Base-by-base conservation (phyloP, 2,888 invertebrate genomes). In the Trypoxylon attenuatum region DNA sequence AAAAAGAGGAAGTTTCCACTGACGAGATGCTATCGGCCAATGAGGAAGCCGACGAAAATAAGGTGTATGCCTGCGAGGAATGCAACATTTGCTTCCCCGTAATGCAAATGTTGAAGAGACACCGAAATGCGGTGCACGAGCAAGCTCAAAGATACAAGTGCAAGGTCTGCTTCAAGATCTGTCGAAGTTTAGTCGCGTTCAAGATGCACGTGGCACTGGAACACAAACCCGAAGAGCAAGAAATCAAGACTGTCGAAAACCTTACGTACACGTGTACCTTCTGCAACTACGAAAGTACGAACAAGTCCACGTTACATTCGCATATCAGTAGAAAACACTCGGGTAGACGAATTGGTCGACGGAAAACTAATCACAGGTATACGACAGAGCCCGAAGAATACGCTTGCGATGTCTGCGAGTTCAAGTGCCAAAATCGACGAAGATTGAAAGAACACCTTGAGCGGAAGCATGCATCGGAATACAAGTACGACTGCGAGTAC, bases 371-470 rank as follows among this genome's bases (percentile, higher is more conserved):
- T 27, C 41, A 49, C 4, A 65, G 62, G 13, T 38, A 49, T 10
- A 16, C 42, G 0, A 8, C 54, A 0, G 60, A 71, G n/a, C 69
- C 71, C 10, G 69, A 77, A 1, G 72, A 71, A 6, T 76, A 71
- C 6, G 63, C 65, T 4, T 78, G 78, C 29, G 74, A 77, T 33
- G 41, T 63, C 0, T 78, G 78, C 50, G 77, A 76, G 13, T 82
- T 80, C 56, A 82, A 78, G 5, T 80, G 79, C 10, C 78, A 71
- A 23, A 84, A 77, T 19, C 79, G 80, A 25, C 77, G 82, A 4
- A 73, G 79, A 0, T 33, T 85, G 22, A 84, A 82, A 53, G 81
- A 82, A 13, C 85, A 84, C 42, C 59, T 84, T 5, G 82, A 78
- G 21, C 75, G 84, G 0, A 83, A 77, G 33, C 84, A 83, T 45